These are phyloP conservation scores for Heliconius sara DNA, from an alignment of 2,888 invertebrate species.

Conservation along the genomic window DNA sequence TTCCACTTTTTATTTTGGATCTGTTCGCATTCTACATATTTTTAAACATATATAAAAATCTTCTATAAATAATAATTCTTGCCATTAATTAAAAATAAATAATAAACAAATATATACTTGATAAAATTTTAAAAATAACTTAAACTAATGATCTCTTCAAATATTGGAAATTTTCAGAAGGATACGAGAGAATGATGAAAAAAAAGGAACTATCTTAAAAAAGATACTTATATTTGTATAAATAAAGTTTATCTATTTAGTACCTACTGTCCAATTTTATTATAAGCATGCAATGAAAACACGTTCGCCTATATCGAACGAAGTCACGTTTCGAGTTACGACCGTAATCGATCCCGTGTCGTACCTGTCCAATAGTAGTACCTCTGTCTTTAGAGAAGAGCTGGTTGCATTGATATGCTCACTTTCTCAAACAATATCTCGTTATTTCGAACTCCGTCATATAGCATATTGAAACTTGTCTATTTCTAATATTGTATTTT, in stretches of 20 bases:
- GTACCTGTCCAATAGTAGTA: constrained; percentile 51
- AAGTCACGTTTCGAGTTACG: constrained; percentile 69
- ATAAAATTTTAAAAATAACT: too few relatives aligned
- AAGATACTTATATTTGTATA: neutral
- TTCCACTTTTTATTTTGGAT: constrained; percentile 46
- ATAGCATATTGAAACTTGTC: neutral
- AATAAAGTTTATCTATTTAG: neutral
- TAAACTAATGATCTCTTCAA: too few relatives aligned
- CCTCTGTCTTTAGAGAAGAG: constrained; percentile 47
- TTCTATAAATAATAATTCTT: neutral
- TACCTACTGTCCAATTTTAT: neutral
- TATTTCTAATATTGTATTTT: neutral
- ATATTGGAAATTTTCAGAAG: neutral
- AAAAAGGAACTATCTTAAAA: neutral
- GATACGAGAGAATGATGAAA: neutral
- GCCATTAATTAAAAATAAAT: too few relatives aligned
- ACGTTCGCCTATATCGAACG: constrained; percentile 47
- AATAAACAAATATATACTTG: too few relatives aligned
- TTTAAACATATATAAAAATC: neutral
- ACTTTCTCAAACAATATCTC: constrained; percentile 52
- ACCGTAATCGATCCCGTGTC: constrained; percentile 64
- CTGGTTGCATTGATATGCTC: constrained; percentile 59
- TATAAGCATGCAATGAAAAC: constrained; percentile 35
- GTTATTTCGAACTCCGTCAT: neutral
- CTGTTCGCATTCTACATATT: constrained; percentile 33